Conservation (phyloP, 2,797 vertebrate genomes). For the Pelodytes ibericus region DNA sequence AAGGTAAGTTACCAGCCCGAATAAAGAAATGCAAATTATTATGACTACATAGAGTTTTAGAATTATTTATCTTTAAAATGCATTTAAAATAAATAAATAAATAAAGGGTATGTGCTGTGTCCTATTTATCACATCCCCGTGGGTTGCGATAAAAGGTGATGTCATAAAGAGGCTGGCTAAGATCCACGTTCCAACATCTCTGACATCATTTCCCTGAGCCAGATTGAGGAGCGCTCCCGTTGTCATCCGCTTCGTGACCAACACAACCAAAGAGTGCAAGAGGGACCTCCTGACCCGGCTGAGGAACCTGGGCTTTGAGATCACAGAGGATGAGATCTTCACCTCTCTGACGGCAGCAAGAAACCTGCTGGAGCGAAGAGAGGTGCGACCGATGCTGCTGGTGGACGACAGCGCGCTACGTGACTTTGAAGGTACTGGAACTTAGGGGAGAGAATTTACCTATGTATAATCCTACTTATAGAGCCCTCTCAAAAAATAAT, state of each 20-base stretch:
- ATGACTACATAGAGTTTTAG: too few relatives aligned
- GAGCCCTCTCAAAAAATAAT: too few relatives aligned
- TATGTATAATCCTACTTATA: too few relatives aligned
- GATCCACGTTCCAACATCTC: not conserved
- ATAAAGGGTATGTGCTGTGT: too few relatives aligned
- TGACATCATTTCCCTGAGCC: constrained; percentile 9
- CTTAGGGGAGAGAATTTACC: too few relatives aligned
- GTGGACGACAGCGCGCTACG: constrained; percentile 86
- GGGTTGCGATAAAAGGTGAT: too few relatives aligned
- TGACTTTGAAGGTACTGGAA: constrained; percentile 84
- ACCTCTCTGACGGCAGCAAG: constrained; percentile 91
- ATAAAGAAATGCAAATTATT: too few relatives aligned
- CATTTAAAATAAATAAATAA: too few relatives aligned
- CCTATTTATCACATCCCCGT: too few relatives aligned
- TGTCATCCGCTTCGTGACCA: constrained; percentile 89
- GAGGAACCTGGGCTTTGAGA: constrained; percentile 80
- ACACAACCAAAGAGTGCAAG: constrained; percentile 95
- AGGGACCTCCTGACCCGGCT: constrained; percentile 82
- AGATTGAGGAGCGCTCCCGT: constrained; percentile 82
- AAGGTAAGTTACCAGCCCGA: constrained; percentile 75
- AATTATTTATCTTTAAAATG: too few relatives aligned
- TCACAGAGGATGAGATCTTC: constrained; percentile 91
- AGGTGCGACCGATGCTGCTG: constrained; percentile 85
- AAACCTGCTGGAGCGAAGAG: constrained; percentile 83
- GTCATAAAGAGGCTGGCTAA: too few relatives aligned